phyloP scores from a whole-genome alignment of 1,140 invertebrate species.

The Catajapyx aquilonaris region DNA sequence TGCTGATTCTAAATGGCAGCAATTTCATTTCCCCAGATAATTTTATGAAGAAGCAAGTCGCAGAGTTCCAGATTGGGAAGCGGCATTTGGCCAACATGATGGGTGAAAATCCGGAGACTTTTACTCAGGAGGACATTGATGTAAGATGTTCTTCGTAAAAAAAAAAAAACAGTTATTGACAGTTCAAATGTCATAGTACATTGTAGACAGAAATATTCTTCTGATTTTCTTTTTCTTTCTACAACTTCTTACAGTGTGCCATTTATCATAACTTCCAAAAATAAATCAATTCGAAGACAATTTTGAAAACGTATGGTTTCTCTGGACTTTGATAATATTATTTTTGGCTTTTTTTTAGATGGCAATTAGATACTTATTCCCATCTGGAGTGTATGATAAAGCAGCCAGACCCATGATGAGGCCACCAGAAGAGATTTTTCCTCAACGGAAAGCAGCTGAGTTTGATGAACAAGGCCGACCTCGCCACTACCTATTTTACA shows the following conservation, averaged over 20 bases:
- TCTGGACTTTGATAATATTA: too few relatives aligned
- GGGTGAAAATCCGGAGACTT: constrained; percentile 69
- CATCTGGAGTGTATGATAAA: constrained; percentile 66
- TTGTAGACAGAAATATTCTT: constrained; percentile 1
- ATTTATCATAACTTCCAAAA: constrained; percentile 2
- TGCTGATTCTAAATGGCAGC: too few relatives aligned
- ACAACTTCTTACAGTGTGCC: constrained; percentile 3
- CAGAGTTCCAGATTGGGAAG: constrained; percentile 76
- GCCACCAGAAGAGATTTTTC: constrained; percentile 64
- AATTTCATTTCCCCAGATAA: too few relatives aligned
- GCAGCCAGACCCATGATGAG: constrained; percentile 67
- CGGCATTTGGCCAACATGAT: constrained; percentile 96
- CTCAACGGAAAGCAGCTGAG: constrained; percentile 63
- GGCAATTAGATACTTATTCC: constrained; percentile 78
- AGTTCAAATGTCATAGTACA: too few relatives aligned
- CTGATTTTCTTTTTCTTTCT: constrained; percentile 2
- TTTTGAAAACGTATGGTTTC: too few relatives aligned
- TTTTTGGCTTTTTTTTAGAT: too few relatives aligned
- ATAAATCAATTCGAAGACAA: too few relatives aligned
- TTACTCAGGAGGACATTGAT: constrained; percentile 73
- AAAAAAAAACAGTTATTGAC: not conserved
- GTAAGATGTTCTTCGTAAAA: constrained; percentile 37
- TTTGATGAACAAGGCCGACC: constrained; percentile 77
- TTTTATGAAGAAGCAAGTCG: constrained; percentile 60
- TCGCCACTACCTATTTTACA: constrained; percentile 76